These are phyloP conservation scores for Pocillopora damicornis DNA, from an alignment of 64 coral and sea anemone species.

Conservation along the genomic window DNA sequence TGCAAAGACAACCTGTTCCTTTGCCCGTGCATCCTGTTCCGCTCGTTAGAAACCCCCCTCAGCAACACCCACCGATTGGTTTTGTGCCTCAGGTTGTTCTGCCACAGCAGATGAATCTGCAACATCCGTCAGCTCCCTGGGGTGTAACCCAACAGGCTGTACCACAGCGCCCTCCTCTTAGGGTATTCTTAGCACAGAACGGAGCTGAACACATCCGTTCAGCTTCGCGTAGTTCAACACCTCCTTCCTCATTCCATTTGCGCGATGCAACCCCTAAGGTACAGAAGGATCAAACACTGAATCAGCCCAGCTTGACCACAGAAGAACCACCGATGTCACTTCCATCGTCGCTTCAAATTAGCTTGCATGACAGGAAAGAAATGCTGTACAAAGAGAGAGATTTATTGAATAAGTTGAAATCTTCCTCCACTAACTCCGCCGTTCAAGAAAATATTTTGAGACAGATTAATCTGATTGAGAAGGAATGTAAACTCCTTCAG, in stretches of 20 bases:
- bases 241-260: neutral
- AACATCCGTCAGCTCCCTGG: neutral
- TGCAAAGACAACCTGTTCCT: neutral
- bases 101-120: neutral
- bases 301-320: neutral
- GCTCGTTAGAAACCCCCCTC: neutral
- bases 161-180: neutral
- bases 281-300: neutral
- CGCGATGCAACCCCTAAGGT: neutral
- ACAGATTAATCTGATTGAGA: neutral
- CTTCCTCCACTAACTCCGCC: neutral
- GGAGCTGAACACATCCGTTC: neutral
- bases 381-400: neutral
- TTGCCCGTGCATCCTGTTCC: neutral
- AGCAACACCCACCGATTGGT: neutral
- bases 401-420: neutral
- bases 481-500: slow-evolving; percentile 3
- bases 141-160: neutral
- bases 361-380: neutral
- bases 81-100: neutral
- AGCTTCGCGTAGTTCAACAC: neutral
- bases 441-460: slow-evolving; percentile 6
- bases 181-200: too few relatives aligned
- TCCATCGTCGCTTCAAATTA: slow-evolving; percentile 5
- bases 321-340: neutral